Conservation (phyloP, 2,113 vertebrate genomes). For the Hymenochirus boettgeri region DNA sequence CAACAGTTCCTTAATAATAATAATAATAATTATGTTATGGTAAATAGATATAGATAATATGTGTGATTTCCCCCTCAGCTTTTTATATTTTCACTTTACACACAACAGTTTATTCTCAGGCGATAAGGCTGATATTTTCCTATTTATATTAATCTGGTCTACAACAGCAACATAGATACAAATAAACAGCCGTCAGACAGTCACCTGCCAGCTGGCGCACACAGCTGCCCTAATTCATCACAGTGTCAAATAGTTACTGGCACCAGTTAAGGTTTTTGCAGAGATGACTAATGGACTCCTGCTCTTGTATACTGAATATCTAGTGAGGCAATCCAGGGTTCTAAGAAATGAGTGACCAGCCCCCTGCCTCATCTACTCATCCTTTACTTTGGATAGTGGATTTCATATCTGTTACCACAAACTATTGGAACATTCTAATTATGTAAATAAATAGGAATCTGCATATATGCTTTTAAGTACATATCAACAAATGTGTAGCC, state of each 20-base stretch:
- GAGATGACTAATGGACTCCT: slow-evolving; percentile 59
- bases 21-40: no score
- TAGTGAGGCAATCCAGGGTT: slow-evolving; percentile 52
- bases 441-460: slow-evolving; percentile 42
- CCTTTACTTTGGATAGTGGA: slow-evolving; percentile 55
- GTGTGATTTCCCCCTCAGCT: no score
- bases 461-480: background rate
- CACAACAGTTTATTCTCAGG: no score
- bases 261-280: slow-evolving; percentile 27
- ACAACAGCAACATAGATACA: slow-evolving; percentile 5
- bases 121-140: no score
- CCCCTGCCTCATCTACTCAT: slow-evolving; percentile 41
- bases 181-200: background rate
- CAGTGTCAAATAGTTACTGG: slow-evolving; percentile 51
- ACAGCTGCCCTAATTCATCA: slow-evolving; percentile 49
- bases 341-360: slow-evolving; percentile 13
- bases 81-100: no score
- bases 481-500: slow-evolving; percentile 27
- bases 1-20: no score
- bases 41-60: background rate
- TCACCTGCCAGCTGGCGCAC: slow-evolving; percentile 50
- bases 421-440: slow-evolving; percentile 46
- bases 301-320: slow-evolving; percentile 54
- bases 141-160: slow-evolving; percentile 6
- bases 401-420: slow-evolving; percentile 48